Evolutionary conservation across 2,797 vertebrate species (phyloP), one percentile per base, ranked within the genome.

Genomic region (Semaprochilodus insignis): DNA sequence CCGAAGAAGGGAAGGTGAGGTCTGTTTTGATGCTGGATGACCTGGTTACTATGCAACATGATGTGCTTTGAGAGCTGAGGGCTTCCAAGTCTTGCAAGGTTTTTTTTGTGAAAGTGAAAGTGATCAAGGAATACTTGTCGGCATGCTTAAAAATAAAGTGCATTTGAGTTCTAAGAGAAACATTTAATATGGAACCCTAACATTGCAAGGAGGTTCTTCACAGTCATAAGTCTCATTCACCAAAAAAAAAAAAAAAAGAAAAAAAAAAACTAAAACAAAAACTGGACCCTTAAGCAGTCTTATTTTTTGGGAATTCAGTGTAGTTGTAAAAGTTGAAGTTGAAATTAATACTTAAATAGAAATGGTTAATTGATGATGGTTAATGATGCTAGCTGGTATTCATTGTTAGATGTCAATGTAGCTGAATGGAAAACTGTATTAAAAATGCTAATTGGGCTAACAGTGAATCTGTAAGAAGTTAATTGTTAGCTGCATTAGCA

Each of bases 21-120:
- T 70, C 54, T 52, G 15, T 11, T 65, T 82, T 71, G 69, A 70
- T 31, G 54, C 31, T 25, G 23, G 44, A 54, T 36, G 60, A 63
- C 54, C 57, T 36, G 6, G 63, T 76, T 62, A 76, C n/a, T 80
- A 76, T 69, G 65, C 75, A 78, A 70, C 75, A 14, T 13, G 40
- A 19, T 11, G 23, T 4, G 36, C 25, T 67, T 17, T 62, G 40
- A 70, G 67, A 4, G 8, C 8, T 19, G 19, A 19, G 71, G 15
- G 34, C 3, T 10, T 48, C 48, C 51, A 73, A 31, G 40, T 6
- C 63, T 36, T 19, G 17, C 63, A 66, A 31, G 52, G 1, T 34
- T 6, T 11, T 62, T 25, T 62, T 4, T 15, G 60, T 23, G 11
- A 63, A 27, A 63, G 60, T 27, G 25, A 8, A 27, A 31, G 13